Percentiles rank a stretch among this genome's conserved stretches.
These are phyloP conservation scores for Rutpela maculata DNA, from an alignment of 2,888 invertebrate genomes.

Conservation along the genomic window DNA sequence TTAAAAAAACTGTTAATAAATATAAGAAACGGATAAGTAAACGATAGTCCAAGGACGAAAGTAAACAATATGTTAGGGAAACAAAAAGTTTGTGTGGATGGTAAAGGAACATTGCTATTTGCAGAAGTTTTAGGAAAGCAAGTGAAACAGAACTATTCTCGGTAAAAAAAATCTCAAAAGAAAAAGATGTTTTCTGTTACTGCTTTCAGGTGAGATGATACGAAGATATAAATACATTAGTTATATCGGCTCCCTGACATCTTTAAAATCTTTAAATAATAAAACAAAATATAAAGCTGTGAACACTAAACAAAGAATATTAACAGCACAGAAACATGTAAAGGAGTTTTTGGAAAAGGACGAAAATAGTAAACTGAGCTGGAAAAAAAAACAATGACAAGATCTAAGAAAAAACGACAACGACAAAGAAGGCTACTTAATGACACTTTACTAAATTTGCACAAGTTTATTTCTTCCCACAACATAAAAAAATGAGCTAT, in stretches of 20 bases:
- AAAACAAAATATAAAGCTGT: constrained; percentile 1
- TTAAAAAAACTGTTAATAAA: constrained; percentile 23
- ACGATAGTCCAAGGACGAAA: constrained; percentile 14
- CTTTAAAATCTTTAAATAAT: background rate
- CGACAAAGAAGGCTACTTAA: constrained; percentile 40
- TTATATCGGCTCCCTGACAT: constrained; percentile 8
- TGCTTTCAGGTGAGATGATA: constrained; percentile 24
- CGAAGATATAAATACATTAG: constrained; percentile 19
- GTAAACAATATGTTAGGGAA: background rate
- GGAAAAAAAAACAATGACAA: constrained; percentile 42
- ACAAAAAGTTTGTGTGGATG: constrained; percentile 16
- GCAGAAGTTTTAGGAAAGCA: constrained; percentile 22
- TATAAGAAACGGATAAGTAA: constrained; percentile 16
- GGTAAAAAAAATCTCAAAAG: constrained; percentile 10
- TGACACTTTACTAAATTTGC: constrained; percentile 32
- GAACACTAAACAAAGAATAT: constrained; percentile 23
- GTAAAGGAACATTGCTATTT: constrained; percentile 6
- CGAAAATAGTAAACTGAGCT: constrained; percentile 37
- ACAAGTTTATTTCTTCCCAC: constrained; percentile 35
- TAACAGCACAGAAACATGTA: constrained; percentile 24
- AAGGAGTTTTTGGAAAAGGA: constrained; percentile 37
- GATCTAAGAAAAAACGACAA: constrained; percentile 34
- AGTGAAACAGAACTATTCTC: constrained; percentile 12
- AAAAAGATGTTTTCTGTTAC: constrained; percentile 22
- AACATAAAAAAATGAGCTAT: constrained; percentile 37